Conservation (phyloP, 2,113 vertebrate genomes). For the Sula dactylatra region DNA sequence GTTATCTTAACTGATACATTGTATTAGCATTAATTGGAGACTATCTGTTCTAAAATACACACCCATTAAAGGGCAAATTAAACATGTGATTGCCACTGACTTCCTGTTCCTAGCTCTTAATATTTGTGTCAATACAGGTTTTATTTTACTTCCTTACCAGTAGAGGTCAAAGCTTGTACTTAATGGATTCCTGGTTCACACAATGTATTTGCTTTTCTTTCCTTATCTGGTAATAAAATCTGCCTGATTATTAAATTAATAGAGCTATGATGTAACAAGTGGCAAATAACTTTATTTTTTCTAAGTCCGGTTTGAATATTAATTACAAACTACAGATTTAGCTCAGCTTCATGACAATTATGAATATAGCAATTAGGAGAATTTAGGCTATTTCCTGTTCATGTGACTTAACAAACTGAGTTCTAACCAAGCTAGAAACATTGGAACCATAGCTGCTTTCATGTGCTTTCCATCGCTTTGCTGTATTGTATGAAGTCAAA, state of each 20-base stretch:
- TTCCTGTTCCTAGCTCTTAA: slow-evolving; percentile 25
- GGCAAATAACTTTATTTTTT: not conserved
- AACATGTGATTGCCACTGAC: not conserved
- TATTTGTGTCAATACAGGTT: slow-evolving; percentile 33
- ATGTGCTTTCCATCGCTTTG: not conserved
- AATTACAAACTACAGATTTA: not conserved
- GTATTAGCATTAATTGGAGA: not conserved
- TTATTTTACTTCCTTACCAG: slow-evolving; percentile 20
- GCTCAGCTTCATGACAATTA: not conserved
- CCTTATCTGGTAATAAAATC: not conserved
- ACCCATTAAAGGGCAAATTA: slow-evolving; percentile 16
- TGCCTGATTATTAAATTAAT: slow-evolving; percentile 26
- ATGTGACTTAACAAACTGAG: not conserved
- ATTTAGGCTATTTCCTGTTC: not conserved
- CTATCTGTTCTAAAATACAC: not conserved
- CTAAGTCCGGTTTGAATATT: not conserved
- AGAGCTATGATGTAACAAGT: not conserved
- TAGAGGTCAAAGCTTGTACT: slow-evolving; percentile 18
- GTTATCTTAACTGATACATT: not conserved
- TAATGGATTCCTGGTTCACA: slow-evolving; percentile 29
- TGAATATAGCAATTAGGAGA: not conserved
- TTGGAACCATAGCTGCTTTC: not conserved
- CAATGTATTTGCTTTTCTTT: slow-evolving; percentile 21
- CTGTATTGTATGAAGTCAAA: not conserved
- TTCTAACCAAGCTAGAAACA: not conserved